Percentiles rank a stretch among this genome's conserved stretches.
Evolutionary conservation across 2,888 invertebrate genomes (phyloP).

Genomic region (Ichneumoninae sp.): DNA sequence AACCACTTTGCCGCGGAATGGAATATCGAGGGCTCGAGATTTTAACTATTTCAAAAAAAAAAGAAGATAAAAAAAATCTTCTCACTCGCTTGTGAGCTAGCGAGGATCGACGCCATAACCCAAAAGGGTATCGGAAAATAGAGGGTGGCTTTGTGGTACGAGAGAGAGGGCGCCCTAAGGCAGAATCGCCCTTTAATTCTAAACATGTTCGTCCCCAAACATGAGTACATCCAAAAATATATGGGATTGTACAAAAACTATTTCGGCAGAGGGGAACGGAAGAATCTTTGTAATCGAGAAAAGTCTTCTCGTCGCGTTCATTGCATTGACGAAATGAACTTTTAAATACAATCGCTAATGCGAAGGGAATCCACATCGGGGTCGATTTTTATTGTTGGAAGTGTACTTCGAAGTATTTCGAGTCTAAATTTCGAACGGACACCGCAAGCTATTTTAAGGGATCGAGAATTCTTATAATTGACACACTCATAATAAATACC

Average conservation of each 20-base stretch:
- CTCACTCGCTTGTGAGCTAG: background rate
- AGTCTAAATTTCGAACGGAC: too few species aligned
- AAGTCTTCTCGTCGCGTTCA: too few species aligned
- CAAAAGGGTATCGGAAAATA: conserved; percentile 16
- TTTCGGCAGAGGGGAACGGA: background rate
- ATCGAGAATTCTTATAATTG: too few species aligned
- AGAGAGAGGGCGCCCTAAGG: background rate
- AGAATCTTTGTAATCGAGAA: too few species aligned
- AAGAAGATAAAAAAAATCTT: conserved; percentile 19
- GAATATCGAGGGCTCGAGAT: conserved; percentile 50
- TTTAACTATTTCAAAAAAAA: conserved; percentile 18
- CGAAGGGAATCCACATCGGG: too few species aligned
- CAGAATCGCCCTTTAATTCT: background rate
- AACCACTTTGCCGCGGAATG: conserved; percentile 39
- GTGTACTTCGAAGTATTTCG: too few species aligned
- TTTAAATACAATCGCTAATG: too few species aligned
- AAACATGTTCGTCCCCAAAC: background rate
- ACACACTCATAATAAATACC: too few species aligned
- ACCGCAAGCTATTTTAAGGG: too few species aligned
- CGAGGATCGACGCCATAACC: background rate
- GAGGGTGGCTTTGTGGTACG: conserved; percentile 13
- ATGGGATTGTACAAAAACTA: background rate
- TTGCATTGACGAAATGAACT: too few species aligned
- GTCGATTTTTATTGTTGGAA: too few species aligned
- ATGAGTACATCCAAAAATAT: background rate